These are phyloP conservation scores for Eurytoma adleriae DNA, from an alignment of 2,888 invertebrate species.

Conservation along the genomic window DNA sequence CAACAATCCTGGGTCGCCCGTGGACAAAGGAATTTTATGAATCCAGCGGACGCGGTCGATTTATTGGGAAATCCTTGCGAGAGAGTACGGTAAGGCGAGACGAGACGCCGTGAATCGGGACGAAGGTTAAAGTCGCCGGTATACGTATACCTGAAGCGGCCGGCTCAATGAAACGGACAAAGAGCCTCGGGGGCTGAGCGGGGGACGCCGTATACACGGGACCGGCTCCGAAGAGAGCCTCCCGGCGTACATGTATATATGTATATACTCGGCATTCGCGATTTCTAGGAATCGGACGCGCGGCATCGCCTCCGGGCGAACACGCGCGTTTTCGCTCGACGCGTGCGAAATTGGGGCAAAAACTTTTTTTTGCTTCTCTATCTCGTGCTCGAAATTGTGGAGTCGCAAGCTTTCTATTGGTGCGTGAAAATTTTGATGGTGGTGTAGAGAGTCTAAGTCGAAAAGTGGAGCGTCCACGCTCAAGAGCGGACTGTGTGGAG, in stretches of 20 bases:
- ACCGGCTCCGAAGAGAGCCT: not conserved
- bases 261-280: not conserved
- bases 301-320: slow-evolving; percentile 1
- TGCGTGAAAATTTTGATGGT: no score
- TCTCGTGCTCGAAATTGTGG: slow-evolving; percentile 23
- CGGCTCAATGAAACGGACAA: slow-evolving; percentile 47
- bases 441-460: no score
- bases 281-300: not conserved
- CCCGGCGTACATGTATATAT: not conserved
- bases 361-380: no score
- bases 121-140: slow-evolving; percentile 54
- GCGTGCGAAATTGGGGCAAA: no score
- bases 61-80: slow-evolving; percentile 50
- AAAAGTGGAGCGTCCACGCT: slow-evolving; percentile 6
- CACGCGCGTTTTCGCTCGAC: not conserved
- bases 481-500: no score
- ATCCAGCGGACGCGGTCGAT: slow-evolving; percentile 28
- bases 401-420: not conserved
- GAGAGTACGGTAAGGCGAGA: slow-evolving; percentile 19
- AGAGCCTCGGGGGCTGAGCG: not conserved
- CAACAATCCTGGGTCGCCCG: not conserved
- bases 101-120: slow-evolving; percentile 51
- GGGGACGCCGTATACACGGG: no score
- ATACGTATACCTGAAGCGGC: slow-evolving; percentile 43
- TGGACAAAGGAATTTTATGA: slow-evolving; percentile 42